phyloP scores from a whole-genome alignment of 2,113 vertebrate genomes.

The Aptenodytes patagonicus region DNA sequence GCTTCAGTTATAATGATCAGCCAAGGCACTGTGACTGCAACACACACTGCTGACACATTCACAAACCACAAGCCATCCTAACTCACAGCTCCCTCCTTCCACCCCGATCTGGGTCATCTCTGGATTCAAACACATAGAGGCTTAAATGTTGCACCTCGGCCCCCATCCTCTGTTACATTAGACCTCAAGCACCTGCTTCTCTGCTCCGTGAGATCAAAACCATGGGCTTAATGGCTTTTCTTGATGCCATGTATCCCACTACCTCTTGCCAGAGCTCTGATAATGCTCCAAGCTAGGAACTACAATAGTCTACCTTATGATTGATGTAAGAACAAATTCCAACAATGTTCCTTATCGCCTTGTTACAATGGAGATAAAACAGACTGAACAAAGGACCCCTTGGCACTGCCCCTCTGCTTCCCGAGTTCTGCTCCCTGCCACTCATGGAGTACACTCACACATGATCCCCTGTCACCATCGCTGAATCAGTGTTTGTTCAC shows the following conservation, averaged over 20 bases:
- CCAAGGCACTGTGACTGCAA: neutral
- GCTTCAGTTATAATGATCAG: neutral
- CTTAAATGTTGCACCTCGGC: neutral
- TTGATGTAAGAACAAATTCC: neutral
- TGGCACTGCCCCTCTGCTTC: neutral
- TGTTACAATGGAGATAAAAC: neutral
- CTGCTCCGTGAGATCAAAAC: neutral
- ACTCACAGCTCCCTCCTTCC: neutral
- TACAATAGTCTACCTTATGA: neutral
- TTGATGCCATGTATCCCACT: neutral
- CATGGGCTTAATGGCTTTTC: neutral
- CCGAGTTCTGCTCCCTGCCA: neutral
- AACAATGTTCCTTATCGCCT: neutral
- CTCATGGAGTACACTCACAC: neutral
- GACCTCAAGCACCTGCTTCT: neutral
- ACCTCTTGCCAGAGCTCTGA: neutral
- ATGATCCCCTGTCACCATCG: neutral
- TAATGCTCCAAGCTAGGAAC: neutral
- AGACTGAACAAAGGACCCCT: neutral
- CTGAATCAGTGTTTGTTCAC: neutral
- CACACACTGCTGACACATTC: accelerated
- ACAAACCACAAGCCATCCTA: neutral
- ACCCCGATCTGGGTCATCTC: accelerated
- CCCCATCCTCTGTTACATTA: neutral
- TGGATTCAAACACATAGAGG: neutral